Conservation (phyloP, 2,888 invertebrate genomes). For the Harpalus rubripes region DNA sequence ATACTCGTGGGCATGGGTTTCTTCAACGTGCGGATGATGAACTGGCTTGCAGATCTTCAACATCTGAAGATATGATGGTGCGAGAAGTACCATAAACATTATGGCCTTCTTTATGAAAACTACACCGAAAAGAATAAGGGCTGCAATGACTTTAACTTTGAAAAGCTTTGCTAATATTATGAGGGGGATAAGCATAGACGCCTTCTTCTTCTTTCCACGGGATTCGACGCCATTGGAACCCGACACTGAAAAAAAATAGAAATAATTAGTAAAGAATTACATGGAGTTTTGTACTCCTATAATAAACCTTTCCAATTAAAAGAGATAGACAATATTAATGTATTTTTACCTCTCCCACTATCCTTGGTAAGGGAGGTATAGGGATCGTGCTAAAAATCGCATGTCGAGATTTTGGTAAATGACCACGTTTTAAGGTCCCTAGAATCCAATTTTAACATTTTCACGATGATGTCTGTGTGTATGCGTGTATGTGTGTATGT, state of each 20-base stretch:
- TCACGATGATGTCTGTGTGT: too few species aligned
- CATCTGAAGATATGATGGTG: slow-evolving; percentile 80
- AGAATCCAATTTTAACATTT: too few species aligned
- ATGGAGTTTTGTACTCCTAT: neutral
- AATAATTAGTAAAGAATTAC: neutral
- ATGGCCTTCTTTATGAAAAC: slow-evolving; percentile 84
- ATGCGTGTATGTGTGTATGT: too few species aligned
- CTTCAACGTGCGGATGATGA: slow-evolving; percentile 44
- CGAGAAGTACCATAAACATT: slow-evolving; percentile 80
- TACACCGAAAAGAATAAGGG: slow-evolving; percentile 82
- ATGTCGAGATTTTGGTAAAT: too few species aligned
- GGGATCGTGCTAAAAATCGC: too few species aligned
- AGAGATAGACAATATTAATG: too few species aligned
- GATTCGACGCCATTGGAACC: slow-evolving; percentile 70
- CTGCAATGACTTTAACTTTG: slow-evolving; percentile 81
- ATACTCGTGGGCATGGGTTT: slow-evolving; percentile 48
- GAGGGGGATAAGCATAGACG: slow-evolving; percentile 78
- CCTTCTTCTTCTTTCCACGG: slow-evolving; percentile 80
- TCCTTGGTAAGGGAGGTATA: too few species aligned
- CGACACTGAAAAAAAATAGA: slow-evolving; percentile 18
- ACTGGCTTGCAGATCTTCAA: slow-evolving; percentile 58
- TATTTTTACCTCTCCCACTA: too few species aligned
- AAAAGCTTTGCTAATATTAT: slow-evolving; percentile 79
- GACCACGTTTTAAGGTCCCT: too few species aligned
- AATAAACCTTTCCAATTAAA: too few species aligned